A percentile compares a stretch with the other conserved stretches of the same genome.
These are phyloP conservation scores for Acrocephalus scirpaceus DNA, from an alignment of 2,797 vertebrate species.

Conservation along the genomic window DNA sequence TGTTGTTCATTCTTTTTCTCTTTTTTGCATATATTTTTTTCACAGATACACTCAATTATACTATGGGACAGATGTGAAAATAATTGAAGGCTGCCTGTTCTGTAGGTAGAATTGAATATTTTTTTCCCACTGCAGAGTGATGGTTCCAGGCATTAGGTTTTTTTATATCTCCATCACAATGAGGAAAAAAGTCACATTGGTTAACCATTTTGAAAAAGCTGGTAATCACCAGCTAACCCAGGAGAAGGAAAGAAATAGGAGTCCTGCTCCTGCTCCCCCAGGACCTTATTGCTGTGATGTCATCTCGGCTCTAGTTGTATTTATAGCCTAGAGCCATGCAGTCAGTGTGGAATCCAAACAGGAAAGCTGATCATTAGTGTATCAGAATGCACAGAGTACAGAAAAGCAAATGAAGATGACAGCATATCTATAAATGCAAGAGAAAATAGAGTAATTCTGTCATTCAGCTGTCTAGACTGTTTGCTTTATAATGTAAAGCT, in stretches of 20 bases:
- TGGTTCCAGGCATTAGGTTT: background rate
- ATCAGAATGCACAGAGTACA: slow-evolving; percentile 74
- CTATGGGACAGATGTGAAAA: background rate
- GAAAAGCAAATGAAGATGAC: slow-evolving; percentile 75
- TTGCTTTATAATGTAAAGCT: slow-evolving; percentile 81
- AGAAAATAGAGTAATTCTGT: slow-evolving; percentile 76
- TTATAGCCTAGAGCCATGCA: slow-evolving; percentile 73
- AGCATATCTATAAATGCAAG: slow-evolving; percentile 72
- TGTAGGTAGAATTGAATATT: background rate
- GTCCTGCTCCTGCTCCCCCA: background rate
- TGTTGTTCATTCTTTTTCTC: background rate
- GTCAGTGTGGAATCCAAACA: slow-evolving; percentile 76
- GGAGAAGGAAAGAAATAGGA: background rate
- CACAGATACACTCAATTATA: background rate
- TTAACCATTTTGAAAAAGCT: slow-evolving; percentile 1
- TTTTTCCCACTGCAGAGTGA: background rate
- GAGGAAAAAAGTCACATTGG: background rate
- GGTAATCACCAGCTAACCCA: background rate
- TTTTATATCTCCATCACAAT: background rate
- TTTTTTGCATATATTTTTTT: background rate
- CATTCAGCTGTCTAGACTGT: slow-evolving; percentile 83
- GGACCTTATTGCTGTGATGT: slow-evolving; percentile 20
- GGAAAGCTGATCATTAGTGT: slow-evolving; percentile 77
- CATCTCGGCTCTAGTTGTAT: slow-evolving; percentile 52
- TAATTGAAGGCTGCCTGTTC: background rate